Evolutionary conservation across 2,797 vertebrate genomes (phyloP), one percentile per base, ranked within the genome.

Genomic region (Arrhamphus sclerolepis): DNA sequence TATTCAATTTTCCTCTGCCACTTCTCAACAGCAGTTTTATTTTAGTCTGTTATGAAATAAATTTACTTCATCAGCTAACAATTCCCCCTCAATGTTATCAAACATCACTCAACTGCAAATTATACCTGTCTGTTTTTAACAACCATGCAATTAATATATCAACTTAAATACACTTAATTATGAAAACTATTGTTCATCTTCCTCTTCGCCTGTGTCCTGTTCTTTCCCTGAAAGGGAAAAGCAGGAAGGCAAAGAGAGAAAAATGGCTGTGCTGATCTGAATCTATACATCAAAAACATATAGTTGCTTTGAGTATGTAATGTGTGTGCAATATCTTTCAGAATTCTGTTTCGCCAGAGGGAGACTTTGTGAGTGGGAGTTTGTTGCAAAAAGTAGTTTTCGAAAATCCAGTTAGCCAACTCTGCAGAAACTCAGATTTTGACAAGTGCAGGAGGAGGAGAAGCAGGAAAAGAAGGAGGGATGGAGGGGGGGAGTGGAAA

Each of bases 361-460:
- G 31, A 43, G 22, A 44, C 34, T n/a, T 41, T 46, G 13, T 43
- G 7, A 20, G 21, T 34, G 31, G 31, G 14, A 13, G 34, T 38
- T 38, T 13, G 17, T 43, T 31, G 24, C 22, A 70, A 38, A 59
- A 17, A 56, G 19, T 17, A 4, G 48, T 52, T 54, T 75, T 75
- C 61, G 70, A 87, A 89, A 38, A 84, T 80, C 82, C 78, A 85
- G 84, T 89, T 85, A 77, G 73, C 77, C 84, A 80, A 72, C 74
- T 81, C 63, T 67, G 46, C 60, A 72, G 56, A 72, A 74, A 75
- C 56, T 70, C 57, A 59, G 64, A 69, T 56, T 80, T 57, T 73
- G 64, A 72, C 63, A 65, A 78, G 75, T 39, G 55, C 31, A 66
- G 51, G 9, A 56, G 73, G 57, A 60, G 60, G 64, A 50, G 21